phyloP scores from a whole-genome alignment of 2,113 vertebrate species.

The Peromyscus californicus region DNA sequence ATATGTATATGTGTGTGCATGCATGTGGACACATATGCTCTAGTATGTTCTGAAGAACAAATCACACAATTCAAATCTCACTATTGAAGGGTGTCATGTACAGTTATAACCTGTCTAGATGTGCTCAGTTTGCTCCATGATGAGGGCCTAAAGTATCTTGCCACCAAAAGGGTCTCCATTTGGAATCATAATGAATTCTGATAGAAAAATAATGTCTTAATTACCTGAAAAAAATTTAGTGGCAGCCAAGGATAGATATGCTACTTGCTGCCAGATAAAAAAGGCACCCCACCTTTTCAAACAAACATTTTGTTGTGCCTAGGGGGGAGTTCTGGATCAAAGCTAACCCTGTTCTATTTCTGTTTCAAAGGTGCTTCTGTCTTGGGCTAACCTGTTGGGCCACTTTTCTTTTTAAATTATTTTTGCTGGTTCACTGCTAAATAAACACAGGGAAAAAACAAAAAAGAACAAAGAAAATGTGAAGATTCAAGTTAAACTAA shows the following conservation, averaged over 20 bases:
- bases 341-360: neutral
- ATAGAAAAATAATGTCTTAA: constrained; percentile 36
- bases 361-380: constrained; percentile 27
- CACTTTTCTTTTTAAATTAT: neutral
- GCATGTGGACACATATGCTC: too few relatives aligned
- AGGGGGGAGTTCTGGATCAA: neutral
- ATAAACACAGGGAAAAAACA: neutral
- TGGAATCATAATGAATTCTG: constrained; percentile 14
- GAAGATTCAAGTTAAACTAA: constrained; percentile 8
- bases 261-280: constrained; percentile 8
- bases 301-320: constrained; percentile 50
- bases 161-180: neutral
- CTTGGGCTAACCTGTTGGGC: neutral
- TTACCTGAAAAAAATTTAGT: constrained; percentile 28
- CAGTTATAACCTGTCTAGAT: neutral
- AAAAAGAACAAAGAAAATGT: constrained; percentile 3
- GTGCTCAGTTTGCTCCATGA: neutral
- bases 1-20: neutral
- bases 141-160: neutral
- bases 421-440: constrained; percentile 37
- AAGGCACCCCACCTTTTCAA: constrained; percentile 43
- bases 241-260: constrained; percentile 8
- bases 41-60: neutral
- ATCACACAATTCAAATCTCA: neutral
- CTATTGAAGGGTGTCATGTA: neutral